A percentile compares a stretch with the other conserved stretches of the same genome.
Conservation (phyloP, 2,888 invertebrate species). For the Sphaerophoria rueppellii region DNA sequence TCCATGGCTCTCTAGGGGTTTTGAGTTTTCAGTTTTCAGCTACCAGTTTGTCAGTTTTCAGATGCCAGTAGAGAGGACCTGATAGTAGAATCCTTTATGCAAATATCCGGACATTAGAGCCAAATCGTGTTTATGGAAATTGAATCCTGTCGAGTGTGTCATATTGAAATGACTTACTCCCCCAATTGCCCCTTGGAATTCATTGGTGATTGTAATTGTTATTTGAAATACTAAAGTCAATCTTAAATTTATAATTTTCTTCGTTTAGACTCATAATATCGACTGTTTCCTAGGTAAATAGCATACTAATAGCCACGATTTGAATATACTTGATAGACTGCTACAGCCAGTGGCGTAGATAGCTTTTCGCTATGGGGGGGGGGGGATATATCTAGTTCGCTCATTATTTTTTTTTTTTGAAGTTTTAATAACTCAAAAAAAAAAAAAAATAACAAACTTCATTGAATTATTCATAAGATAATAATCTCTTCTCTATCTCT, state of each 20-base stretch:
- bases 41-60: background rate
- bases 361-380: too few relatives aligned
- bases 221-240: slow-evolving; percentile 56
- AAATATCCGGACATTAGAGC: slow-evolving; percentile 71
- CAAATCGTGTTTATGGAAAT: slow-evolving; percentile 74
- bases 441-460: too few relatives aligned
- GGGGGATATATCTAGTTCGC: too few relatives aligned
- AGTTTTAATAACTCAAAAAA: too few relatives aligned
- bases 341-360: too few relatives aligned
- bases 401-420: too few relatives aligned
- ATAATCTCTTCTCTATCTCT: too few relatives aligned
- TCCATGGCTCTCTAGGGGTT: slow-evolving; percentile 25
- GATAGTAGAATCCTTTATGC: slow-evolving; percentile 69
- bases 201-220: slow-evolving; percentile 58
- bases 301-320: slow-evolving; percentile 43
- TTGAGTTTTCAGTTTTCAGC: slow-evolving; percentile 15
- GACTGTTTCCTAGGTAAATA: slow-evolving; percentile 3
- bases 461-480: too few relatives aligned
- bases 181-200: slow-evolving; percentile 42
- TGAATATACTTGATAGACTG: slow-evolving; percentile 29
- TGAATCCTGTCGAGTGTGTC: slow-evolving; percentile 73
- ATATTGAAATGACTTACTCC: slow-evolving; percentile 68
- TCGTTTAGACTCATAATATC: slow-evolving; percentile 7
- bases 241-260: slow-evolving; percentile 39
- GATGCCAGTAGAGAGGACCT: slow-evolving; percentile 30